Conservation (phyloP, 1,140 invertebrate genomes). For the Acromyrmex charruanus region DNA sequence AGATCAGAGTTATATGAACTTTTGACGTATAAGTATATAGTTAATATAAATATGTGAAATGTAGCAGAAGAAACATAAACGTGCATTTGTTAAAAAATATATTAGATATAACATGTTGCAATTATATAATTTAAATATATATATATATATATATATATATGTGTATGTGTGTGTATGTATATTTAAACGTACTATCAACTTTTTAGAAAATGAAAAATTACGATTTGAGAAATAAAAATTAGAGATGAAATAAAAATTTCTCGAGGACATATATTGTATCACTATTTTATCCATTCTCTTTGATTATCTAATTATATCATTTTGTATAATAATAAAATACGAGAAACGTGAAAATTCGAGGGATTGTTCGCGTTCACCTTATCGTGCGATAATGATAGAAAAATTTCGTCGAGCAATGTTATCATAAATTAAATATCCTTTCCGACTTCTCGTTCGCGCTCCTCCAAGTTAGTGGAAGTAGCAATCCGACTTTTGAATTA, state of each 20-base stretch:
- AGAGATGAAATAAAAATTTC: neutral
- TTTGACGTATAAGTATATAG: neutral
- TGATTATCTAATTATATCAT: neutral
- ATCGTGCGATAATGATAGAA: slow-evolving; percentile 39
- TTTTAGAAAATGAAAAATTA: neutral
- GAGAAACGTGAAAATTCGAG: neutral
- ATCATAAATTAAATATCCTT: slow-evolving; percentile 49
- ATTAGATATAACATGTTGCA: too few species aligned
- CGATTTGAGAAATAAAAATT: neutral
- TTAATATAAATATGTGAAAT: neutral
- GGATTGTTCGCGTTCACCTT: neutral
- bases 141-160: too few species aligned
- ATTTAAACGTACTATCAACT: too few species aligned
- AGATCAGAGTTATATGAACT: neutral
- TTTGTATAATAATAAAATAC: neutral
- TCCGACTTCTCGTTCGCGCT: slow-evolving; percentile 16
- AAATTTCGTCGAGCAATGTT: slow-evolving; percentile 18
- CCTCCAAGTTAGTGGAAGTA: slow-evolving; percentile 29
- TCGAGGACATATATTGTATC: neutral
- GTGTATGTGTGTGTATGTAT: too few species aligned
- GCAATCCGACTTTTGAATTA: slow-evolving; percentile 74
- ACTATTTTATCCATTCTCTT: neutral
- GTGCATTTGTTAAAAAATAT: neutral
- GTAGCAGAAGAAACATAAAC: neutral
- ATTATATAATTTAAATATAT: too few species aligned